Base-by-base conservation (phyloP, 2,113 vertebrate genomes). In the Aleadryas rufinucha region DNA sequence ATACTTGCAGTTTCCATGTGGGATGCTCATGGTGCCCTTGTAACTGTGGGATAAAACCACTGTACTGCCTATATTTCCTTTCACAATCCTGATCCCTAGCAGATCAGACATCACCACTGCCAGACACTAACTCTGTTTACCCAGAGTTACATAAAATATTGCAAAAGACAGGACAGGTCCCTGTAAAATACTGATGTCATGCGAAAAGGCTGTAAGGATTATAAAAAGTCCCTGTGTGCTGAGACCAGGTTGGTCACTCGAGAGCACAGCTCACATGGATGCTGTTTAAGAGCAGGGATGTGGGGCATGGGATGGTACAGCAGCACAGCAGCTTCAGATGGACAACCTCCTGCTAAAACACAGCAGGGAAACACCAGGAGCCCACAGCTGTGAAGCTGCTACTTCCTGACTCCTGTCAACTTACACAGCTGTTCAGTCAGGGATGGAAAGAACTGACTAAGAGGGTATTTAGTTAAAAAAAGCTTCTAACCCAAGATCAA, bases 281-380 rank as follows among this genome's bases (percentile, higher is more conserved):
- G 65, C 5, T 52, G 81, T 31, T 84, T 20, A 37, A n/a, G 6
- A 59, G 56, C 68, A 70, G 64, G 33, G 39, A 44, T 0, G 1
- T 0, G 0, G 57, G 26, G 50, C 57, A 76, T 0, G 22, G 65
- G 61, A 80, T 4, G 21, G 5, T n/a, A 66, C 0, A 11, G 63
- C 61, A 69, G 72, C 59, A 65, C 65, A 23, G 21, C 1, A 1
- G 61, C 82, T 71, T 93, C 44, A 42, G 74, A 69, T 28, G 23
- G 79, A 82, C 90, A 95, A 42, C n/a, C 70, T 76, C 70, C 70
- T 64, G 57, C 87, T 76, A 53, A 42, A 83, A 37, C 35, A 41
- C 84, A 85, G 90, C 3, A 1, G 79, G 85, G 70, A 41, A 65
- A 26, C 54, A 61, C 84, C 69, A 63, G 65, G 19, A 87, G 59